phyloP scores from a whole-genome alignment of 2,113 vertebrate genomes.

The Sturnira hondurensis region DNA sequence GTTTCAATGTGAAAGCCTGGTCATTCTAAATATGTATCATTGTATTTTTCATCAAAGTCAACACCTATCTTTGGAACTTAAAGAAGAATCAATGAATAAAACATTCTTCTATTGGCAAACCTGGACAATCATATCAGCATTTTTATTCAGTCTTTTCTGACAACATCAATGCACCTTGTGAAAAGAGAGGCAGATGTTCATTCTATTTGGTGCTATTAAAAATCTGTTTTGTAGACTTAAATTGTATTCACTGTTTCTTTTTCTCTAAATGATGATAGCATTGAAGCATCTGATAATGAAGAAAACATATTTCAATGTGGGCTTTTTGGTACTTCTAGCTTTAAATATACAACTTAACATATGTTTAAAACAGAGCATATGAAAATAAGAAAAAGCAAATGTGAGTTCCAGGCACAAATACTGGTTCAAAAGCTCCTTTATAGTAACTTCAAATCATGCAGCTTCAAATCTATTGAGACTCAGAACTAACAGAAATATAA shows the following conservation, averaged over 20 bases:
- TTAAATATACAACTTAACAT: conserved; percentile 82
- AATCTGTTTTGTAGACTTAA: conserved; percentile 54
- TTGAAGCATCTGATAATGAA: conserved; percentile 75
- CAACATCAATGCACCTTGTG: neutral
- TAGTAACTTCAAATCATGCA: conserved; percentile 22
- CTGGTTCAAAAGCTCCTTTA: conserved; percentile 61
- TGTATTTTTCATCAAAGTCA: neutral
- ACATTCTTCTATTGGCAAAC: neutral
- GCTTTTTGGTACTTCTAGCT: conserved; percentile 75
- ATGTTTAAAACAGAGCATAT: conserved; percentile 81
- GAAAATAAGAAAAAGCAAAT: conserved; percentile 79
- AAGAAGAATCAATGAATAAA: conserved; percentile 40
- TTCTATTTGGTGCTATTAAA: conserved; percentile 34
- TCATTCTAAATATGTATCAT: neutral
- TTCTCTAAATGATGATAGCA: neutral
- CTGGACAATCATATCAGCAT: neutral
- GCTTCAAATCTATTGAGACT: conserved; percentile 33
- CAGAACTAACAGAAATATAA: neutral
- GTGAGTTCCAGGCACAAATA: conserved; percentile 74
- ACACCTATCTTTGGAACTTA: neutral
- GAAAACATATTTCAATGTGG: conserved; percentile 80
- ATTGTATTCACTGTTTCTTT: conserved; percentile 41
- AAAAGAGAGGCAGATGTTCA: conserved; percentile 60
- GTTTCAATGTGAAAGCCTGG: neutral
- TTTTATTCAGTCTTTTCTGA: conserved; percentile 41